phyloP scores from a whole-genome alignment of 1,140 invertebrate genomes.

The Halesus radiatus region DNA sequence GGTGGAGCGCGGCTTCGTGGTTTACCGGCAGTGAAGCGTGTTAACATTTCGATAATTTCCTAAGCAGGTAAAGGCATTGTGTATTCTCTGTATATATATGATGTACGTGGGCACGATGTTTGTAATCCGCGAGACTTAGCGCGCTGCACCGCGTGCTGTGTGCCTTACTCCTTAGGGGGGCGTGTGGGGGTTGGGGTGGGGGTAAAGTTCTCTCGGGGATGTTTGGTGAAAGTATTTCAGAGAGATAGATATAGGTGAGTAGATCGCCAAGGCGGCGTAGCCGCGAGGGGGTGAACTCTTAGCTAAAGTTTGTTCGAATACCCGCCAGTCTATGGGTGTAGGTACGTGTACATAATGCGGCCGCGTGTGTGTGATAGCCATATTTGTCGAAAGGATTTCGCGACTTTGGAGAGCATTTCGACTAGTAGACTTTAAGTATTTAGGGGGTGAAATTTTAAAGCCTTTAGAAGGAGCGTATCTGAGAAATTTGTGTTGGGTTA shows the following conservation, averaged over 20 bases:
- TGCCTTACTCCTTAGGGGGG: constrained; percentile 44
- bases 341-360: neutral
- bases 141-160: constrained; percentile 52
- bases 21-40: too few relatives aligned
- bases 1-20: too few relatives aligned
- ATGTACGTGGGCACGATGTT: constrained; percentile 32
- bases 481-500: neutral
- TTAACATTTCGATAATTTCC: too few relatives aligned
- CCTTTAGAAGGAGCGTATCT: neutral
- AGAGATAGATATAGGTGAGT: constrained; percentile 47
- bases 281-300: constrained; percentile 1
- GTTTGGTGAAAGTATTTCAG: constrained; percentile 57
- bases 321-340: neutral
- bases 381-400: constrained; percentile 20
- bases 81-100: neutral
- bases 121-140: constrained; percentile 50
- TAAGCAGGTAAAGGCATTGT: neutral
- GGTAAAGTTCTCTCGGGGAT: constrained; percentile 31
- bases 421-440: constrained; percentile 14
- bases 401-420: constrained; percentile 29
- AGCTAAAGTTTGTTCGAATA: constrained; percentile 22
- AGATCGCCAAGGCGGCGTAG: constrained; percentile 4
- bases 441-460: constrained; percentile 27
- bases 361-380: neutral
- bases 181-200: neutral